Conservation (phyloP, 2,113 vertebrate genomes). For the Scortum barcoo region DNA sequence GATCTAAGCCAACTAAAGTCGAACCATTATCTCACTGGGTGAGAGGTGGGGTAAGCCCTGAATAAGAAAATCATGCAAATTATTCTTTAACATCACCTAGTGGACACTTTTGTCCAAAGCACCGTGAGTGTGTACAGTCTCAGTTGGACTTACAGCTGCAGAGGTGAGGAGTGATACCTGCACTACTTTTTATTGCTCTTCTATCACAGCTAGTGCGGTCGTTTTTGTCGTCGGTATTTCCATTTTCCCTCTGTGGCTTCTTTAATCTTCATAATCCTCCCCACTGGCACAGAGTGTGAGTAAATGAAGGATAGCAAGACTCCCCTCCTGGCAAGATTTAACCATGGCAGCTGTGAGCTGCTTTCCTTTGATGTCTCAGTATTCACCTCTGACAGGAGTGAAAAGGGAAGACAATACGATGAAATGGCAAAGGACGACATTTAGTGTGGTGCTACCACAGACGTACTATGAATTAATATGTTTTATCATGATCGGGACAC, state of each 20-base stretch:
- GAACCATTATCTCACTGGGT: background rate
- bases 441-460: background rate
- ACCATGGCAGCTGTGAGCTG: background rate
- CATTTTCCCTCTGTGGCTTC: conserved; percentile 2
- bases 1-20: background rate
- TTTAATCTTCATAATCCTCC: conserved; percentile 4
- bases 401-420: background rate
- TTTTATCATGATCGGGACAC: background rate
- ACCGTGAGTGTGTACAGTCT: background rate
- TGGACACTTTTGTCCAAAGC: background rate
- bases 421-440: background rate
- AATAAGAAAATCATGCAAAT: background rate
- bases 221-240: conserved; percentile 1
- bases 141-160: background rate
- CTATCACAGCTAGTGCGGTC: background rate
- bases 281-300: background rate
- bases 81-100: background rate
- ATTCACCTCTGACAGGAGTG: background rate
- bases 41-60: background rate
- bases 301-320: background rate
- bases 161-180: background rate
- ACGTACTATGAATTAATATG: background rate
- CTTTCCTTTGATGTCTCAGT: conserved; percentile 25
- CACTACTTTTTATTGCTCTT: background rate
- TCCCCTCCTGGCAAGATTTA: background rate